A percentile compares a stretch with the other conserved stretches of the same genome.
These are phyloP conservation scores for Diaprepes abbreviatus DNA, from an alignment of 2,888 invertebrate species.

Conservation along the genomic window DNA sequence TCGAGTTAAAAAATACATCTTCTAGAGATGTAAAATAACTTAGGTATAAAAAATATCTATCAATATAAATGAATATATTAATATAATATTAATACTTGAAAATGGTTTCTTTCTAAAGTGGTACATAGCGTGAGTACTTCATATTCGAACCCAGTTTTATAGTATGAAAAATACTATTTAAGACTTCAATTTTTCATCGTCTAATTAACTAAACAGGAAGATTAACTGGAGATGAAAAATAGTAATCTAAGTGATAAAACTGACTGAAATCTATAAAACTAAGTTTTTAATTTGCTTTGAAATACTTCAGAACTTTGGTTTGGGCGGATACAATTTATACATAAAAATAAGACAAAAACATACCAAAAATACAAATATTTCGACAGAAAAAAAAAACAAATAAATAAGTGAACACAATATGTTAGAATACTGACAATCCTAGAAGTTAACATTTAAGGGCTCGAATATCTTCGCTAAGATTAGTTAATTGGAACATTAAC, in stretches of 20 bases:
- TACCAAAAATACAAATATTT: constrained; percentile 63
- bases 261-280: constrained; percentile 19
- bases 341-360: constrained; percentile 52
- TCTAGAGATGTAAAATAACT: constrained; percentile 56
- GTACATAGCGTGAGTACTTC: constrained; percentile 47
- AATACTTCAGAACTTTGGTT: constrained; percentile 63
- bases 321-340: constrained; percentile 39
- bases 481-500: constrained; percentile 43
- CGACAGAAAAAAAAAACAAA: constrained; percentile 49
- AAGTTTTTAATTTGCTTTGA: constrained; percentile 51
- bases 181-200: background rate
- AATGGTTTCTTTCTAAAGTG: constrained; percentile 55
- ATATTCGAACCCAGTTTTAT: constrained; percentile 29
- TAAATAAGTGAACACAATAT: constrained; percentile 58
- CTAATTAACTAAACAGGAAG: background rate
- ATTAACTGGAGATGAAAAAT: background rate
- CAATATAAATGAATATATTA: constrained; percentile 58
- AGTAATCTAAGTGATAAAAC: constrained; percentile 1
- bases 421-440: constrained; percentile 56
- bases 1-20: constrained; percentile 62
- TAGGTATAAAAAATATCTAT: constrained; percentile 60
- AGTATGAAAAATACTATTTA: constrained; percentile 16
- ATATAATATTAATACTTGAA: constrained; percentile 64
- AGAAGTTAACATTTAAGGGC: constrained; percentile 47
- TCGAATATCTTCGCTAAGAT: constrained; percentile 8